Conservation (phyloP, 37 sponge, comb jelly and placozoan genomes). For the Haliclona indistincta region DNA sequence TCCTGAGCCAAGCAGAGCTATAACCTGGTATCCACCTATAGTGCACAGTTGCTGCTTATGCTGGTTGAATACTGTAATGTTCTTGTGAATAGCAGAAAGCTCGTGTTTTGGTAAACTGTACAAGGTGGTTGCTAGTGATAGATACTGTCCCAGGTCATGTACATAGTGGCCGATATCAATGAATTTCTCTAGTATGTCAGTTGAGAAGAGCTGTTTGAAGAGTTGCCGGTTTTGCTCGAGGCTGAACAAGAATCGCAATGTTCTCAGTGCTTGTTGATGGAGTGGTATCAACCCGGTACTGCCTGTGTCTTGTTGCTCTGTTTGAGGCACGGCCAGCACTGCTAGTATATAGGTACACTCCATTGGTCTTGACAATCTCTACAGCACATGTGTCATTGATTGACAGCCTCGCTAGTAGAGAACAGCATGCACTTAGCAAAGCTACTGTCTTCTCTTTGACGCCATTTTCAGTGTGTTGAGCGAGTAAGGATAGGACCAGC, state of each 20-base stretch:
- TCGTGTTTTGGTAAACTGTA: constrained; percentile 64
- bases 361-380: constrained; percentile 71
- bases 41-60: constrained; percentile 55
- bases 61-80: constrained; percentile 51
- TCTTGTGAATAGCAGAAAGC: constrained; percentile 8
- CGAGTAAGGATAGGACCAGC: constrained; percentile 54
- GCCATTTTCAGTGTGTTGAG: constrained; percentile 4
- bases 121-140: constrained; percentile 46
- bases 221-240: constrained; percentile 78
- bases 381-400: constrained; percentile 74
- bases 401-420: constrained; percentile 63
- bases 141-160: constrained; percentile 59
- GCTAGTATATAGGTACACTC: constrained; percentile 65
- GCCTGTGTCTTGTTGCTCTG: not conserved
- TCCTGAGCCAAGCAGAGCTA: constrained; percentile 84
- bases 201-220: constrained; percentile 83
- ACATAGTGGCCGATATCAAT: constrained; percentile 87
- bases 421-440: constrained; percentile 47
- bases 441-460: no score
- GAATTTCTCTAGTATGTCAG: constrained; percentile 80
- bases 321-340: no score
- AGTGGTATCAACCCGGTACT: no score
- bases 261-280: constrained; percentile 64
- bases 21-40: constrained; percentile 66
- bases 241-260: constrained; percentile 81